Evolutionary conservation across 1,140 invertebrate genomes (phyloP).

Genomic region (Euwallacea similis): DNA sequence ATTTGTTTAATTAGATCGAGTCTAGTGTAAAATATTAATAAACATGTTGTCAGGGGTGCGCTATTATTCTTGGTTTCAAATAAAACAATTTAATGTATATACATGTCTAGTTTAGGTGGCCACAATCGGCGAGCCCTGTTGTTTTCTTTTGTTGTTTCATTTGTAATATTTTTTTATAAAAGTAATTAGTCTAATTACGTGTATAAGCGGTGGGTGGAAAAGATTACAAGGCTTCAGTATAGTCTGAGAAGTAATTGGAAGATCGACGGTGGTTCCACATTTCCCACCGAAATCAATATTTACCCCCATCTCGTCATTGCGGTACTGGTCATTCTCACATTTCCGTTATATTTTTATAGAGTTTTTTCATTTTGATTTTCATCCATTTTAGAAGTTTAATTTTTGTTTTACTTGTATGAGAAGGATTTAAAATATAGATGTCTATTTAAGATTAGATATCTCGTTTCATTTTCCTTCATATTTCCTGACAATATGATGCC

Average conservation of each 20-base stretch:
- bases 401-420: constrained; percentile 39
- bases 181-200: constrained; percentile 26
- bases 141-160: constrained; percentile 43
- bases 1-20: constrained; percentile 38
- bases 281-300: constrained; percentile 12
- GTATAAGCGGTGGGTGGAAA: constrained; percentile 11
- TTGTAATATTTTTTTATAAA: constrained; percentile 38
- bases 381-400: constrained; percentile 32
- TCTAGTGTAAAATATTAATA: constrained; percentile 50
- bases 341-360: constrained; percentile 38
- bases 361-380: constrained; percentile 36
- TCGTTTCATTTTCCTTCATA: constrained; percentile 8
- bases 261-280: too few species aligned
- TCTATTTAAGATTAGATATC: constrained; percentile 31
- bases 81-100: constrained; percentile 20
- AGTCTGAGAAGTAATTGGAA: too few species aligned
- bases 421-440: constrained; percentile 37
- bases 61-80: constrained; percentile 21
- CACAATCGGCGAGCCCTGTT: constrained; percentile 10
- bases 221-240: background rate
- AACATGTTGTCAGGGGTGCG: constrained; percentile 32
- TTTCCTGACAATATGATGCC: too few species aligned
- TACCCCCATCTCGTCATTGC: constrained; percentile 35
- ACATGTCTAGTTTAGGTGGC: constrained; percentile 23
- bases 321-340: constrained; percentile 38